Percentiles rank a stretch among this genome's conserved stretches.
Evolutionary conservation across 2,113 vertebrate species (phyloP).

Genomic region (Semnornis frantzii): DNA sequence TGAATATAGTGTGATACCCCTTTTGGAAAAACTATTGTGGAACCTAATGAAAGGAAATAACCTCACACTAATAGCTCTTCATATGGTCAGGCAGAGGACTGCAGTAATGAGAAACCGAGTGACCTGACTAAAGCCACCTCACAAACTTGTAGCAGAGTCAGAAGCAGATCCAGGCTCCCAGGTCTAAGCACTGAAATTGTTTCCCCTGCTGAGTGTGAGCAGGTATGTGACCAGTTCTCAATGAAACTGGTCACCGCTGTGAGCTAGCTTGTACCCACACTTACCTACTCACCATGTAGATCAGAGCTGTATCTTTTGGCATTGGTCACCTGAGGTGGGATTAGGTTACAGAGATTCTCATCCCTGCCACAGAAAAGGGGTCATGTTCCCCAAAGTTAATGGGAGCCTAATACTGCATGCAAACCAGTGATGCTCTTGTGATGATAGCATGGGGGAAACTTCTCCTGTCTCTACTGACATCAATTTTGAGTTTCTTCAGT

Average conservation of each 20-base stretch:
- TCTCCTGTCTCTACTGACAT: neutral
- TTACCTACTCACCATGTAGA: neutral
- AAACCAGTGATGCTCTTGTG: neutral
- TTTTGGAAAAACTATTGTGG: neutral
- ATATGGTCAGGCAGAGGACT: neutral
- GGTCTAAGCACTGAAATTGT: neutral
- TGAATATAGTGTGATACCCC: neutral
- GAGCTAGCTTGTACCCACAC: accelerated
- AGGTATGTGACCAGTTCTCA: neutral
- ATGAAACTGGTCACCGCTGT: neutral
- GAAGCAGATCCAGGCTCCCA: neutral
- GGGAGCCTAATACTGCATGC: neutral
- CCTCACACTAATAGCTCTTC: neutral
- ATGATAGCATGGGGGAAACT: neutral
- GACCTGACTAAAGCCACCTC: neutral
- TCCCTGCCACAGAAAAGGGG: neutral
- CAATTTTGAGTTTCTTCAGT: neutral
- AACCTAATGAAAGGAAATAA: neutral
- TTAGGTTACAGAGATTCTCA: neutral
- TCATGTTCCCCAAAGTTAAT: neutral
- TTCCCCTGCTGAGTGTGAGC: neutral
- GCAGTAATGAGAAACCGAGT: neutral
- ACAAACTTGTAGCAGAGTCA: neutral
- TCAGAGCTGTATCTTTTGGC: neutral
- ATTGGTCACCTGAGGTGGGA: neutral